Evolutionary conservation across 2,113 vertebrate species (phyloP).

Genomic region (Sporophila hypoxantha): DNA sequence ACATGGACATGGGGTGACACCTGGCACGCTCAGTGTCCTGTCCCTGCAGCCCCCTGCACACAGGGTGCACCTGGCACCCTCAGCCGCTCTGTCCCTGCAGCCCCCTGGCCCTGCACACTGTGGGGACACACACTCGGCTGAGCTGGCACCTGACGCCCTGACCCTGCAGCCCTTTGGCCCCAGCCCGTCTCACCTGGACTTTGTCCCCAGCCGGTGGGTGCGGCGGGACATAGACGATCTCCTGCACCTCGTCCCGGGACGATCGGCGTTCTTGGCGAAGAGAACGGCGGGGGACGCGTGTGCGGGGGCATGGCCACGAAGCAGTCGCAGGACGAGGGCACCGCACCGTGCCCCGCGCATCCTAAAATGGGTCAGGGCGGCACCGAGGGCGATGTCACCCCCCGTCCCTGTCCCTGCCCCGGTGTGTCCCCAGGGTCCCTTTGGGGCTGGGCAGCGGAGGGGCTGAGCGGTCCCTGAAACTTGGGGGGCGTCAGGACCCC

Average conservation of each 20-base stretch:
- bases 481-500: background rate
- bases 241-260: conserved; percentile 89
- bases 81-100: background rate
- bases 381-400: background rate
- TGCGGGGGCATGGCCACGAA: conserved; percentile 89
- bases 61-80: background rate
- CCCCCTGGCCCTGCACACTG: background rate
- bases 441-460: background rate
- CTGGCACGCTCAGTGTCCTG: too few relatives aligned
- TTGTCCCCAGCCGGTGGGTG: conserved; percentile 68
- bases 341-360: conserved; percentile 63
- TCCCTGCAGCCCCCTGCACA: too few relatives aligned
- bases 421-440: background rate
- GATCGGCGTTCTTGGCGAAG: conserved; percentile 93
- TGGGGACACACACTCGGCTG: fast-evolving
- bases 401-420: background rate
- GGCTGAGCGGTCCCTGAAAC: background rate
- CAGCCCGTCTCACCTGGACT: conserved; percentile 73
- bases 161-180: fast-evolving
- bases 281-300: conserved; percentile 79
- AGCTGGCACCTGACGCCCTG: background rate
- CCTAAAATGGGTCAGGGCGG: conserved; percentile 20
- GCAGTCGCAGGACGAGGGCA: conserved; percentile 88
- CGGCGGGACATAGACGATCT: conserved; percentile 78
- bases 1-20: too few relatives aligned